phyloP scores from a whole-genome alignment of 2,888 invertebrate species.

The Agrotis exclamationis region DNA sequence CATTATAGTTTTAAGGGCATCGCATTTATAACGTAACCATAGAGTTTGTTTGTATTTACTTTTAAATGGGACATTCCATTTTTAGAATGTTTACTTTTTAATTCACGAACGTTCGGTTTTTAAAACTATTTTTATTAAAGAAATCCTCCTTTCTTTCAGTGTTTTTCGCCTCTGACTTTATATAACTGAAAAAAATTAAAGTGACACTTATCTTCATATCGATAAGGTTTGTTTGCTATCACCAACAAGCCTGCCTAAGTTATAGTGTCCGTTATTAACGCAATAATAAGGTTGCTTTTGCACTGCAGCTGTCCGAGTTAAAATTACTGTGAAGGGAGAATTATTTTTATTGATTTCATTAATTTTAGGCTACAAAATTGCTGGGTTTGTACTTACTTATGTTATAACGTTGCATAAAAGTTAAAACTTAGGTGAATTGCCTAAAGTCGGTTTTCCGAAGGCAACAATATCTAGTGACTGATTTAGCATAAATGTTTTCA shows the following conservation, averaged over 20 bases:
- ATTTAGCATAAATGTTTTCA: constrained; percentile 36
- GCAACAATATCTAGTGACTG: constrained; percentile 35
- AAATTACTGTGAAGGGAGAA: not conserved
- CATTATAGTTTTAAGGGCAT: constrained; percentile 39
- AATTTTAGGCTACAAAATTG: constrained; percentile 16
- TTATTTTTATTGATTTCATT: not conserved
- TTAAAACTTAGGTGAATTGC: not conserved
- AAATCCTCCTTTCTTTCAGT: not conserved
- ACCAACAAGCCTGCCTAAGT: not conserved
- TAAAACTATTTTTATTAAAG: not conserved
- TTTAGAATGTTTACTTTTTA: constrained; percentile 15
- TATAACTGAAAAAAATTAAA: not conserved
- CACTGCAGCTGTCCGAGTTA: not conserved
- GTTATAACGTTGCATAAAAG: constrained; percentile 18
- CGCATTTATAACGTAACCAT: constrained; percentile 49
- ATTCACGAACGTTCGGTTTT: not conserved
- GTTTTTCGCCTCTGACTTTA: not conserved
- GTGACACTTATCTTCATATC: not conserved
- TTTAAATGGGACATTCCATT: constrained; percentile 55
- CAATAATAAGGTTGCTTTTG: not conserved
- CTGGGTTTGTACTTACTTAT: constrained; percentile 49
- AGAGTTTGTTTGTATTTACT: constrained; percentile 37
- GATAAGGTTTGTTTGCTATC: not conserved
- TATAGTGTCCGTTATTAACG: not conserved
- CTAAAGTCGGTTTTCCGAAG: constrained; percentile 1